These are phyloP conservation scores for Colletes collaris DNA, from an alignment of 2,888 invertebrate genomes.

Conservation along the genomic window DNA sequence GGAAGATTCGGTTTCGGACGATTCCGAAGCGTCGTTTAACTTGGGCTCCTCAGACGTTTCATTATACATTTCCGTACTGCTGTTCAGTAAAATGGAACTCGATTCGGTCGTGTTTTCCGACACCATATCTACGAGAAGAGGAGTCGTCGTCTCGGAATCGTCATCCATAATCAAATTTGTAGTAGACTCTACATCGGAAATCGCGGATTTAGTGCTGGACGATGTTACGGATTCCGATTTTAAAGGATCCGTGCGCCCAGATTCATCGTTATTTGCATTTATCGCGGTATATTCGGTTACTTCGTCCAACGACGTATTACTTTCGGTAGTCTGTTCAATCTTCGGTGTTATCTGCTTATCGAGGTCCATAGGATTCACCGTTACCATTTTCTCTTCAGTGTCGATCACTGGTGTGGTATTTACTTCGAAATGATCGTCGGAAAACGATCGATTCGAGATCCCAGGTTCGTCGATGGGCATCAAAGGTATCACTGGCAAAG, in stretches of 20 bases:
- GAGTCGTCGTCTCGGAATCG: constrained; percentile 1
- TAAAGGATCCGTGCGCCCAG: neutral
- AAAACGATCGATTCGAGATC: neutral
- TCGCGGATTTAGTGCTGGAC: neutral
- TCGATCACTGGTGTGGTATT: neutral
- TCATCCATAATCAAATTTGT: neutral
- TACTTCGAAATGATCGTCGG: neutral
- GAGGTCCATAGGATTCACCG: constrained; percentile 11
- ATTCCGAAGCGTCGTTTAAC: constrained; percentile 2
- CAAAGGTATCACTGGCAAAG: constrained; percentile 70
- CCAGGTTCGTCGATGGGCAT: constrained; percentile 22
- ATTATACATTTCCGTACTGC: constrained; percentile 29
- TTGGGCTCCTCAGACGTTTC: constrained; percentile 27
- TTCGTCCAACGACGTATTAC: neutral
- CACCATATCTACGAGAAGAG: neutral
- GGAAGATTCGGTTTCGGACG: neutral
- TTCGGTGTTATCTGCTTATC: neutral
- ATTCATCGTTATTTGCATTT: neutral
- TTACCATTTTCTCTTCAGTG: constrained; percentile 17
- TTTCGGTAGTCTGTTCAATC: constrained; percentile 23
- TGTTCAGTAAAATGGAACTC: constrained; percentile 1
- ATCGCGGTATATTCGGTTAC: constrained; percentile 1
- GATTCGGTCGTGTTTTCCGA: constrained; percentile 34
- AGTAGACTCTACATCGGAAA: constrained; percentile 6
- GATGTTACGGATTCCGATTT: constrained; percentile 8